Evolutionary conservation across 2,888 invertebrate genomes (phyloP).

Genomic region (Macrophya alboannulata): DNA sequence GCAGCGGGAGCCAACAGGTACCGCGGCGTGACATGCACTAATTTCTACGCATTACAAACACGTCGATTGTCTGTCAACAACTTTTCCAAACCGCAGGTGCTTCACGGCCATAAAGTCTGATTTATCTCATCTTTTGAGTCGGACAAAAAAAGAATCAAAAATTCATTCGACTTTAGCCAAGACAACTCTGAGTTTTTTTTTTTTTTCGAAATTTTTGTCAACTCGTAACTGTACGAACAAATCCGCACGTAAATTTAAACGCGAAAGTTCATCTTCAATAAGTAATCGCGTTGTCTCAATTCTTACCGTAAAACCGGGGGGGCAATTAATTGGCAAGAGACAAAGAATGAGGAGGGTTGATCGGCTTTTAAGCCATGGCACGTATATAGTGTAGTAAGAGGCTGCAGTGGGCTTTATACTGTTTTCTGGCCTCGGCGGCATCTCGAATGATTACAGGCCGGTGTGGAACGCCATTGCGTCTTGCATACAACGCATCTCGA

Average conservation of each 20-base stretch:
- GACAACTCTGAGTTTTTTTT: neutral
- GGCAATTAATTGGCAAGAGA: conserved; percentile 30
- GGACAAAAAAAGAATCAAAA: neutral
- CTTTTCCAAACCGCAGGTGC: conserved; percentile 50
- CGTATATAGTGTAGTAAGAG: neutral
- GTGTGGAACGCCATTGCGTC: conserved; percentile 49
- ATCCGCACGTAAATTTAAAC: neutral
- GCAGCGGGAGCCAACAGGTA: conserved; percentile 66
- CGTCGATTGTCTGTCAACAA: conserved; percentile 61
- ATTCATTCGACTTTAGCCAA: neutral
- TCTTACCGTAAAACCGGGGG: neutral
- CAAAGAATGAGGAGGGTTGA: conserved; percentile 23
- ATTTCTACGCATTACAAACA: conserved; percentile 68
- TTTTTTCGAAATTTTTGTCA: neutral
- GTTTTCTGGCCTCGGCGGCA: conserved; percentile 46
- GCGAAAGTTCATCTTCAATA: neutral
- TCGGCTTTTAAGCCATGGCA: conserved; percentile 31
- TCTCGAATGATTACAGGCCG: conserved; percentile 52
- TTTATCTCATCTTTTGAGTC: conserved; percentile 8
- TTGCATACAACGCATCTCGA: conserved; percentile 53
- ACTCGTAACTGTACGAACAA: neutral
- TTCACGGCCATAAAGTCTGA: neutral
- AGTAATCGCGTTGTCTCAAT: neutral
- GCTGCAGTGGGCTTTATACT: conserved; percentile 7
- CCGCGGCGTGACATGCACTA: conserved; percentile 68